Evolutionary conservation across 2,888 invertebrate genomes (phyloP).

Genomic region (Agapostemon virescens): DNA sequence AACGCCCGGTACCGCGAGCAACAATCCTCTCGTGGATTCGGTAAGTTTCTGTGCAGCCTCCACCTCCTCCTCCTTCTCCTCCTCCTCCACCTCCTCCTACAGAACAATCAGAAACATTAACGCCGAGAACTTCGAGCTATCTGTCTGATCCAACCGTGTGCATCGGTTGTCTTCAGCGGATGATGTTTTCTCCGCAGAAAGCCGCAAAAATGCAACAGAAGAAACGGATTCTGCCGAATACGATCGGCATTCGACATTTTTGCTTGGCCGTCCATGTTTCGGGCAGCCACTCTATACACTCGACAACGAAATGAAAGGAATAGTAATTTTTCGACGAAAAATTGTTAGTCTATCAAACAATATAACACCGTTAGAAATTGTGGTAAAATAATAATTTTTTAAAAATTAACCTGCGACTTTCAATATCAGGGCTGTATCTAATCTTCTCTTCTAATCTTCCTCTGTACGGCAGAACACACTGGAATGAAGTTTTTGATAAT

Average conservation of each 20-base stretch:
- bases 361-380: too few relatives aligned
- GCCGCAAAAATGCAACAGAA: not conserved
- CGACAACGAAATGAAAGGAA: too few relatives aligned
- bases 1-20: conserved; percentile 52
- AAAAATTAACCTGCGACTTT: too few relatives aligned
- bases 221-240: not conserved
- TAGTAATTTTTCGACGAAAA: too few relatives aligned
- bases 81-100: not conserved
- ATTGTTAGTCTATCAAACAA: too few relatives aligned
- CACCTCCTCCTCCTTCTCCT: not conserved
- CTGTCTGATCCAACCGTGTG: not conserved
- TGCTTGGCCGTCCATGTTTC: not conserved
- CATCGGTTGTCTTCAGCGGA: not conserved
- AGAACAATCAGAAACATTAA: conserved; percentile 23
- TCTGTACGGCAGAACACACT: too few relatives aligned
- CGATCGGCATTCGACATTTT: not conserved
- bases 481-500: too few relatives aligned
- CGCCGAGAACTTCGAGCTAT: conserved; percentile 15
- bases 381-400: too few relatives aligned
- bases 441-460: too few relatives aligned
- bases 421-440: too few relatives aligned
- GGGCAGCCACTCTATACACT: not conserved
- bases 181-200: not conserved
- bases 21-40: conserved; percentile 49
- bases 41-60: conserved; percentile 31